Conservation (phyloP, 64 coral and sea anemone species). For the Astreopora myriophthalma region DNA sequence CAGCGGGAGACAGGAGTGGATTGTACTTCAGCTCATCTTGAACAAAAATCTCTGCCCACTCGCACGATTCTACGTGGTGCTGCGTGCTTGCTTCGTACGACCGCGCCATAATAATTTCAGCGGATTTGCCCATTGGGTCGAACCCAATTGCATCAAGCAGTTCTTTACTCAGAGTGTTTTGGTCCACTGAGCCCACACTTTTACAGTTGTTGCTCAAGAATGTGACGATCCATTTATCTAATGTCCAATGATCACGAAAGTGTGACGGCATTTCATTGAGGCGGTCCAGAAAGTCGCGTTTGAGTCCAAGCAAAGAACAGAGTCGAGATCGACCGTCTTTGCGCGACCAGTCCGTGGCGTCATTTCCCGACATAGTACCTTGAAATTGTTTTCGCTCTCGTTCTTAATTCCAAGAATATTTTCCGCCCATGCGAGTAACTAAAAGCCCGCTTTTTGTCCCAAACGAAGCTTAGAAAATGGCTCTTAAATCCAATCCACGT, state of each 20-base stretch:
- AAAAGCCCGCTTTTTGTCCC: too few species aligned
- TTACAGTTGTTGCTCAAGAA: not conserved
- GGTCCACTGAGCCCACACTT: not conserved
- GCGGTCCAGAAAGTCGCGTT: not conserved
- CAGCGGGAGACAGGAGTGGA: not conserved
- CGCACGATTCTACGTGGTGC: not conserved
- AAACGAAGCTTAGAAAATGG: too few species aligned
- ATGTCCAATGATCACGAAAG: not conserved
- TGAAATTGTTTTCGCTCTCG: too few species aligned
- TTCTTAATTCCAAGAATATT: too few species aligned
- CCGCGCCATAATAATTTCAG: not conserved
- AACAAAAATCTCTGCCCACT: constrained; percentile 9
- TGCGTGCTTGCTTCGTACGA: not conserved
- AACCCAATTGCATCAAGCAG: constrained; percentile 28
- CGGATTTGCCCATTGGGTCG: not conserved
- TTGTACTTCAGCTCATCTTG: constrained; percentile 30
- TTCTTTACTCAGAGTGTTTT: not conserved
- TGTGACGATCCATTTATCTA: not conserved
- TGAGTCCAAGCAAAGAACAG: constrained; percentile 8
- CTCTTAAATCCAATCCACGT: too few species aligned
- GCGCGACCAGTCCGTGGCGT: too few species aligned
- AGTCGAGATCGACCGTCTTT: not conserved
- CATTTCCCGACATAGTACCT: too few species aligned
- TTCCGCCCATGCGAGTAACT: too few species aligned
- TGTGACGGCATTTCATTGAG: not conserved